Evolutionary conservation across 2,888 invertebrate genomes (phyloP).

Genomic region (Sarcophaga carnaria): DNA sequence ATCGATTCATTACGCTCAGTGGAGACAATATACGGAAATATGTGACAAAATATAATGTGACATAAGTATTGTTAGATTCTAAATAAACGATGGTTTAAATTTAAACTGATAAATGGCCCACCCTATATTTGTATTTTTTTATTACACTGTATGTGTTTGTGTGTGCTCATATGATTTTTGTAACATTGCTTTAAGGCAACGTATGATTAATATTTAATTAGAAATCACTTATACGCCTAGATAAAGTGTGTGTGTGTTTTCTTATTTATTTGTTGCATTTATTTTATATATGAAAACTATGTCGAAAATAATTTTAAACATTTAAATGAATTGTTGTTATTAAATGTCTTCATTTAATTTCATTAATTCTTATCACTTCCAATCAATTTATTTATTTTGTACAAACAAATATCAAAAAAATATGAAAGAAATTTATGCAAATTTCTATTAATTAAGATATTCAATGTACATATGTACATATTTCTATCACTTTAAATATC

Average conservation of each 20-base stretch:
- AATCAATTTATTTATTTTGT: not conserved
- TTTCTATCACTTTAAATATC: no score
- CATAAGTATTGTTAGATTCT: no score
- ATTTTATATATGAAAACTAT: no score
- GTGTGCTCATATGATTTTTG: not conserved
- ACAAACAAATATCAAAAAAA: not conserved
- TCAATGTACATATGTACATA: no score
- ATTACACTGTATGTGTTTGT: not conserved
- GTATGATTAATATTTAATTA: slow-evolving; percentile 7
- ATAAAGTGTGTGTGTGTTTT: not conserved
- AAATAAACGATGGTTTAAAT: no score
- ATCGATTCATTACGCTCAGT: no score
- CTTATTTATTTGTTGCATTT: not conserved
- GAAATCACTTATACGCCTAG: not conserved
- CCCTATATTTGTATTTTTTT: not conserved
- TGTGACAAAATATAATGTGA: no score
- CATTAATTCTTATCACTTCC: not conserved
- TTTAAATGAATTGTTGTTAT: no score
- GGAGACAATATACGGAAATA: no score
- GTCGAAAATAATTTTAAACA: no score
- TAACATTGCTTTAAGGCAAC: not conserved
- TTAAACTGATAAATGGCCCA: not conserved
- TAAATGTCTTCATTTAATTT: not conserved
- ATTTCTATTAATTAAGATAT: not conserved
- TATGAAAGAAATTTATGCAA: not conserved